Conservation (phyloP, 2,113 vertebrate genomes). For the Alouatta palliata region DNA sequence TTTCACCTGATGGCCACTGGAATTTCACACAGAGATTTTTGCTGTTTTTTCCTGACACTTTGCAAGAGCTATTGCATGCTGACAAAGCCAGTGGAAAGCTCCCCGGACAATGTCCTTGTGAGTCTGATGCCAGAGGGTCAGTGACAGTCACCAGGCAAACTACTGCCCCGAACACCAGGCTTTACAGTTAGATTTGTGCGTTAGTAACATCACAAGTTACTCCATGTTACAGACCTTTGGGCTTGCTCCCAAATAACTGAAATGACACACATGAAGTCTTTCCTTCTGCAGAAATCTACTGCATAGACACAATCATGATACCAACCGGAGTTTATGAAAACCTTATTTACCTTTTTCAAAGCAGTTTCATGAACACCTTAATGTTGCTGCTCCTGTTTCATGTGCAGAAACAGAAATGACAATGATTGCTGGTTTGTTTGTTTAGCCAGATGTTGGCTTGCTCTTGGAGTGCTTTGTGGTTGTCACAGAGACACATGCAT, state of each 20-base stretch:
- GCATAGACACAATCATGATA: neutral
- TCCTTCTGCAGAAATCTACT: too few relatives aligned
- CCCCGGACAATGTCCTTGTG: neutral
- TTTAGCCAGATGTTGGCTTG: neutral
- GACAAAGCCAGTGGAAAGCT: neutral
- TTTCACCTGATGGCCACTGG: neutral
- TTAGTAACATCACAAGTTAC: neutral
- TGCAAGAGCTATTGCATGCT: neutral
- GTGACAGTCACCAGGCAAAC: neutral
- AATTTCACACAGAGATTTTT: neutral
- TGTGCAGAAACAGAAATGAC: neutral
- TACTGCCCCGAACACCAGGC: neutral
- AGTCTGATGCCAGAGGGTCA: rapidly evolving
- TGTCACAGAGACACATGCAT: neutral
- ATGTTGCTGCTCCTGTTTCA: neutral
- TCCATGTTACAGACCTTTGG: neutral
- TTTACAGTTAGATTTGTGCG: neutral
- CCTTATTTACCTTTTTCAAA: neutral
- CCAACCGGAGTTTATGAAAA: neutral
- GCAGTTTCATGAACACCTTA: neutral
- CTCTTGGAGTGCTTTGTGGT: neutral
- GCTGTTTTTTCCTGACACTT: neutral
- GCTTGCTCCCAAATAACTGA: neutral
- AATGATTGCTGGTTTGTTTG: neutral
- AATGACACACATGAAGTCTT: neutral